These are phyloP conservation scores for Hermetia illucens DNA, from an alignment of 1,140 invertebrate species.

Conservation along the genomic window DNA sequence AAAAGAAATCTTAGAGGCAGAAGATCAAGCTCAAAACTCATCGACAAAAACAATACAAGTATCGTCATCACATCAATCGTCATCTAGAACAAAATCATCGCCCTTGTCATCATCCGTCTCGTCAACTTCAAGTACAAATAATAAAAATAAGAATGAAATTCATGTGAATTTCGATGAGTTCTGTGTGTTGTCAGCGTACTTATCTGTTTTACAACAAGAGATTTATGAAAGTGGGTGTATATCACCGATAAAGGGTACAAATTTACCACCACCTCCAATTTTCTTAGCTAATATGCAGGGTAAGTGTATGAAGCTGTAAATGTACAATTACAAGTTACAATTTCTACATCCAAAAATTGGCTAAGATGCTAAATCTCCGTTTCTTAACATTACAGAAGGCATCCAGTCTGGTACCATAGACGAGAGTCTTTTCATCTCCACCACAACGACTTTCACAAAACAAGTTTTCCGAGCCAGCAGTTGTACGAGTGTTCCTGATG, in stretches of 20 bases:
- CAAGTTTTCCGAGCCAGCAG: slow-evolving; percentile 26
- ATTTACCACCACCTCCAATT: slow-evolving; percentile 29
- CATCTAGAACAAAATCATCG: background rate
- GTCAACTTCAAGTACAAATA: background rate
- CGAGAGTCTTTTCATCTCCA: background rate
- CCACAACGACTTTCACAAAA: background rate
- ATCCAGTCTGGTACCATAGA: background rate
- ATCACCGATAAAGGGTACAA: slow-evolving; percentile 30
- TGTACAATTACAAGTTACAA: background rate
- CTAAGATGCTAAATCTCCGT: too few species aligned
- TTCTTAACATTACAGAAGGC: background rate
- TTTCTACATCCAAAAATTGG: too few species aligned
- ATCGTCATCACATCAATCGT: background rate
- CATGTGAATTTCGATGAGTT: slow-evolving; percentile 28
- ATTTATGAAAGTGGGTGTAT: slow-evolving; percentile 30
- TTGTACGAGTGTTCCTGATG: slow-evolving; percentile 25
- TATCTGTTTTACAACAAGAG: slow-evolving; percentile 28
- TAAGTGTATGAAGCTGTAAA: background rate
- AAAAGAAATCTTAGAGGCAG: slow-evolving; percentile 22
- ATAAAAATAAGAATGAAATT: slow-evolving; percentile 5
- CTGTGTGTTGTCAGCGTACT: slow-evolving; percentile 27
- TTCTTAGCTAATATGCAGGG: slow-evolving; percentile 24
- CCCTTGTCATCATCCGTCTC: slow-evolving; percentile 3
- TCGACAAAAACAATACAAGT: background rate
- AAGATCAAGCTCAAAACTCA: slow-evolving; percentile 5